phyloP scores from a whole-genome alignment of 2,113 vertebrate species.

The Pollachius pollachius region DNA sequence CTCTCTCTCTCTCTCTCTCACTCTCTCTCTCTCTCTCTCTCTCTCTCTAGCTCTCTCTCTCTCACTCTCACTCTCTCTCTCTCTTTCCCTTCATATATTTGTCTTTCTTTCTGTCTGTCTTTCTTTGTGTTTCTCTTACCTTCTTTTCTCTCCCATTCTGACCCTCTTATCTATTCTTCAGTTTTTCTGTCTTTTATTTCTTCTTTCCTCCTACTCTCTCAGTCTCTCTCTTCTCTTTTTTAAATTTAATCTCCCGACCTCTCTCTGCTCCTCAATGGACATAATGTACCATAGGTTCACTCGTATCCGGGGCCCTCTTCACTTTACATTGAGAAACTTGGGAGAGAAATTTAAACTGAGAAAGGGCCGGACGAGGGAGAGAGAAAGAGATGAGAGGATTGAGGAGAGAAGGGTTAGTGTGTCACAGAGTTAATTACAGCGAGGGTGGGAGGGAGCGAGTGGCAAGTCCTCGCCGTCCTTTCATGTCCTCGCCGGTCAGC shows the following conservation, averaged over 20 bases:
- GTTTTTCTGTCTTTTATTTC: not conserved
- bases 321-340: not conserved
- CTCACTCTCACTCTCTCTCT: too few relatives aligned
- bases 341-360: not conserved
- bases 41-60: not conserved
- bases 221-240: not conserved
- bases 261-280: constrained; percentile 27
- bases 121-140: not conserved
- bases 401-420: constrained; percentile 30
- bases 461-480: constrained; percentile 41
- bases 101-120: not conserved
- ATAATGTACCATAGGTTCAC: constrained; percentile 42
- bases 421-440: constrained; percentile 62
- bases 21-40: not conserved
- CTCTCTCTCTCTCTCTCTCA: not conserved
- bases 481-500: constrained; percentile 50
- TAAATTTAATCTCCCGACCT: too few relatives aligned
- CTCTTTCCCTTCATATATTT: too few relatives aligned
- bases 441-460: constrained; percentile 37
- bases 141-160: too few relatives aligned
- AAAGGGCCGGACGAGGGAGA: constrained; percentile 1
- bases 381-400: not conserved
- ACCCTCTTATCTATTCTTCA: too few relatives aligned
- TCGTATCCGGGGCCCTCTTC: constrained; percentile 19
- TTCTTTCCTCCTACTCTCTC: constrained; percentile 13